Evolutionary conservation across 2,888 invertebrate genomes (phyloP).

Genomic region (Campaea margaritaria): DNA sequence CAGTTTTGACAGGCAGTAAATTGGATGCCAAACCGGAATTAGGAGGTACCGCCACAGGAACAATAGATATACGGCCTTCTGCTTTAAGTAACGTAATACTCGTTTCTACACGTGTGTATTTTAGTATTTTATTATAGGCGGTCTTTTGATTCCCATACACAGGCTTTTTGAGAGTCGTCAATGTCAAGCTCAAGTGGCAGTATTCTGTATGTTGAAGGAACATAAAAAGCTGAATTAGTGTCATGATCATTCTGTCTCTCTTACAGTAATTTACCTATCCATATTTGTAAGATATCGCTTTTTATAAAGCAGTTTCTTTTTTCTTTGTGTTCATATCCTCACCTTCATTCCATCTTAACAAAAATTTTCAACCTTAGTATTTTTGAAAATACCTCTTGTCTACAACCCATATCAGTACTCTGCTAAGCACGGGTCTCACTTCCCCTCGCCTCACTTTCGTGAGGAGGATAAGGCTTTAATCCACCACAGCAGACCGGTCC

Average conservation of each 20-base stretch:
- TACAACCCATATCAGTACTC: too few relatives aligned
- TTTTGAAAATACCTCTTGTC: too few relatives aligned
- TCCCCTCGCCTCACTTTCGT: too few relatives aligned
- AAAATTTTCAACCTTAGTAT: too few relatives aligned
- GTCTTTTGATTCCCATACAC: constrained; percentile 16
- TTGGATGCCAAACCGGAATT: constrained; percentile 39
- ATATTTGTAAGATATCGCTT: neutral
- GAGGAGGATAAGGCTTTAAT: too few relatives aligned
- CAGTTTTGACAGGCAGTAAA: constrained; percentile 37
- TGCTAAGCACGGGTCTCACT: too few relatives aligned
- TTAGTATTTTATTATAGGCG: constrained; percentile 18
- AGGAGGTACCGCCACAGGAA: constrained; percentile 30
- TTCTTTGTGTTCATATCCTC: too few relatives aligned
- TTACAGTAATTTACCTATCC: neutral
- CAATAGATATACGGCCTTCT: constrained; percentile 36
- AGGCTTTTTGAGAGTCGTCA: constrained; percentile 14
- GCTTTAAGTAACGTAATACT: constrained; percentile 22
- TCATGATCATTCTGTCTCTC: neutral
- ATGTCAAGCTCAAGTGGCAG: constrained; percentile 16
- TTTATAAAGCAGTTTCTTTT: neutral
- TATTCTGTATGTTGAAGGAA: neutral
- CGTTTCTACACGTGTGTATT: constrained; percentile 13
- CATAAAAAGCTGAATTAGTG: neutral
- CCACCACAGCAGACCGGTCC: too few relatives aligned
- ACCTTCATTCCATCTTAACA: too few relatives aligned